These are phyloP conservation scores for Litocranius walleri DNA, from an alignment of 2,113 vertebrate genomes.

Conservation along the genomic window DNA sequence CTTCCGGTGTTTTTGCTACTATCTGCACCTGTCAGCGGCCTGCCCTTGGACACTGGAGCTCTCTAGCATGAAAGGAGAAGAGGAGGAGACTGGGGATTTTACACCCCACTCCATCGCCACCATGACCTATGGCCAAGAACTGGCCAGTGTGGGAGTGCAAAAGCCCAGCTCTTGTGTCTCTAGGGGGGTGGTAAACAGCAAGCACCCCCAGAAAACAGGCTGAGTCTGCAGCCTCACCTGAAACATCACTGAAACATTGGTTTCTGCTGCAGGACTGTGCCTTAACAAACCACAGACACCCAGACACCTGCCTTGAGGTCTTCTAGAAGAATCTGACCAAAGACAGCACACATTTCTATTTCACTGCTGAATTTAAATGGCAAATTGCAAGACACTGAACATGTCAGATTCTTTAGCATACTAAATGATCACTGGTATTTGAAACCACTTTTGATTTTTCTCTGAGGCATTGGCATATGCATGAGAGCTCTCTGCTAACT, in stretches of 20 bases:
- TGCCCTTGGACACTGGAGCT: not conserved
- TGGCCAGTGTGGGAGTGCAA: not conserved
- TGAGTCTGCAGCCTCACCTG: not conserved
- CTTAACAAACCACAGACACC: not conserved
- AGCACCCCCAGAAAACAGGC: not conserved
- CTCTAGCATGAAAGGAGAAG: not conserved
- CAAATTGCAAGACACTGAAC: not conserved
- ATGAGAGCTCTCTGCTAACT: not conserved
- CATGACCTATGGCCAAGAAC: not conserved
- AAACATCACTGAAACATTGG: not conserved
- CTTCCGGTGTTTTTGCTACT: not conserved
- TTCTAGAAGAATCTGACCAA: not conserved
- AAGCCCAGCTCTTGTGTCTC: not conserved
- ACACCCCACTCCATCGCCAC: not conserved
- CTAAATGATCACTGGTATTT: not conserved
- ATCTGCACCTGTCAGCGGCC: not conserved
- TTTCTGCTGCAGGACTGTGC: not conserved
- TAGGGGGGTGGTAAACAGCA: not conserved
- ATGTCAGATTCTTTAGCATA: not conserved
- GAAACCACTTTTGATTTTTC: not conserved
- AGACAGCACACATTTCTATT: not conserved
- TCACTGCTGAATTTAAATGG: not conserved
- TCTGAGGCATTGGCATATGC: not conserved
- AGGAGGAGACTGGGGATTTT: not conserved
- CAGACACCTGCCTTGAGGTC: not conserved